Base-by-base conservation (phyloP, 2,113 vertebrate species). In the Ardeotis arabs region DNA sequence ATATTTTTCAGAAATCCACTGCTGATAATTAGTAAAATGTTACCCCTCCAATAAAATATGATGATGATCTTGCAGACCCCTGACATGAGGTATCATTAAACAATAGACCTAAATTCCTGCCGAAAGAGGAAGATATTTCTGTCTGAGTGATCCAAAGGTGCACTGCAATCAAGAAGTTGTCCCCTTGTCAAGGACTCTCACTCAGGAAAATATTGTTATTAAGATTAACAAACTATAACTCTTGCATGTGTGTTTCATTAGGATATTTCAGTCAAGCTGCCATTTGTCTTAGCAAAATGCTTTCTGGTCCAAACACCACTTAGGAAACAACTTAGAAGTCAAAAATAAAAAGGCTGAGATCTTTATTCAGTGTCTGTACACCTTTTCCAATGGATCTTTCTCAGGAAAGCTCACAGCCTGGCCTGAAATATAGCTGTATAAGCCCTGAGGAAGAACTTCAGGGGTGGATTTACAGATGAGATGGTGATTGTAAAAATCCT, bases 21-120 rank as follows among this genome's bases (percentile, higher is more conserved):
- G 79, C 41, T 91, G 81, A 82, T 95, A 98, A 88, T 96, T 91
- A 96, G 58, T 76, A 84, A 97, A 90, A 95, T 35, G 12, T 96
- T 90, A 78, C 58, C 39, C 82, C 72, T 94, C 86, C 77, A 95
- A 49, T 86, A 94, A 95, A 84, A 93, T 58, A 55, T 76, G 29
- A 33, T 35, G 49, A 69, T 50, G 55, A 72, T 55, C 35, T 80
- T 87, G 47, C 52, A 75, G 49, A 80, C 85, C 12, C 10, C 41
- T 66, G 35, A 28, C 19, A 25, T 53, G 9, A 95, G 41, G 45
- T 47, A 33, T 18, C 53, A 37, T 67, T 89, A 63, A 85, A 47
- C 7, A 35, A 8, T 5, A 70, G 31, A 81, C 14, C 7, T 44
- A 52, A 58, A 27, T 58, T 90, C 5, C 25, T 50, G 24, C 12